phyloP scores from a whole-genome alignment of 1,140 invertebrate species.

The Heliconius melpomene region DNA sequence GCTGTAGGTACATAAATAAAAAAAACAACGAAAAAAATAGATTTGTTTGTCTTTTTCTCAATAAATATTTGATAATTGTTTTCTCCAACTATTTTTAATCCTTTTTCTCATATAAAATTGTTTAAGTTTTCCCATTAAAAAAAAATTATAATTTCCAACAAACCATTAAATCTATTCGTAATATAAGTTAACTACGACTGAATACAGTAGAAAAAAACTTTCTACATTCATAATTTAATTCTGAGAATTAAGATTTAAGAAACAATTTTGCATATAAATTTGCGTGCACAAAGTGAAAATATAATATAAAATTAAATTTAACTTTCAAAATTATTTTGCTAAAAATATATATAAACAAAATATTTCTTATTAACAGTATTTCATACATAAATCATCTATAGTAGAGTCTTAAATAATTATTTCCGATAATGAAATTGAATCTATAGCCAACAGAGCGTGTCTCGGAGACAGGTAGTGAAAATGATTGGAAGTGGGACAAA shows the following conservation, averaged over 20 bases:
- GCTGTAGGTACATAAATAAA: slow-evolving; percentile 3
- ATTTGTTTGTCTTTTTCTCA: too few species aligned
- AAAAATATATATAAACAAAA: too few species aligned
- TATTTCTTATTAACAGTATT: not conserved
- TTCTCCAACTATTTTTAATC: not conserved
- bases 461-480: slow-evolving; percentile 38
- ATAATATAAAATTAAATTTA: not conserved
- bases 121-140: too few species aligned
- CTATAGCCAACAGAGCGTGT: slow-evolving; percentile 34
- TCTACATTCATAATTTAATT: slow-evolving; percentile 1
- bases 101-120: too few species aligned
- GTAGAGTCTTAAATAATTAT: slow-evolving; percentile 34
- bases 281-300: not conserved
- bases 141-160: too few species aligned
- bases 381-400: slow-evolving; percentile 4
- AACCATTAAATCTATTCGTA: not conserved
- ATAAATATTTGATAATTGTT: not conserved
- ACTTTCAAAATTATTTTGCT: not conserved
- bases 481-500: slow-evolving; percentile 32
- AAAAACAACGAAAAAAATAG: not conserved
- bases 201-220: slow-evolving; percentile 1
- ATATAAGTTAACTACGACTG: not conserved
- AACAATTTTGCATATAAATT: not conserved
- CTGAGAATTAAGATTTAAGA: not conserved
- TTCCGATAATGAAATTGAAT: slow-evolving; percentile 39